A percentile compares a stretch with the other conserved stretches of the same genome.
phyloP scores from a whole-genome alignment of 1,140 invertebrate species.

The Stegodyphus mimosarum region DNA sequence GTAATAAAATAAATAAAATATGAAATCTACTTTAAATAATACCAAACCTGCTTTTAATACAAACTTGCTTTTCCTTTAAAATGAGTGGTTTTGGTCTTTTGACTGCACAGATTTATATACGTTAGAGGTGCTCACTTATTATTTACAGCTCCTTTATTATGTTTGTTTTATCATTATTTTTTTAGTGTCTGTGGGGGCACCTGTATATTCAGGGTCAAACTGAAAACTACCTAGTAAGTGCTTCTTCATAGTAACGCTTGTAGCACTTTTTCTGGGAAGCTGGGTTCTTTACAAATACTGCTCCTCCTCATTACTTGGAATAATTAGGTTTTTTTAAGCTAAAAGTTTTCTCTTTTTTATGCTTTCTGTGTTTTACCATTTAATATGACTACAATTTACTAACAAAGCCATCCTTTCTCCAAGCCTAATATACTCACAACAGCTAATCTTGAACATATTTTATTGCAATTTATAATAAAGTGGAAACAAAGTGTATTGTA shows the following conservation, averaged over 20 bases:
- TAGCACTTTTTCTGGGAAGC: conserved; percentile 7
- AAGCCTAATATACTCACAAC: too few species aligned
- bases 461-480: not conserved
- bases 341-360: not conserved
- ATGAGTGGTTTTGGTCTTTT: conserved; percentile 1
- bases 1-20: not conserved
- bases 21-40: not conserved
- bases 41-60: not conserved
- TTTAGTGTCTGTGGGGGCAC: conserved; percentile 59
- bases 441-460: not conserved
- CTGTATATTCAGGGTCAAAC: conserved; percentile 61
- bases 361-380: not conserved
- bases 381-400: not conserved
- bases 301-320: too few species aligned
- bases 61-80: conserved; percentile 1
- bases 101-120: not conserved
- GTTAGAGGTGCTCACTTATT: conserved; percentile 14
- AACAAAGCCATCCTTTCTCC: not conserved
- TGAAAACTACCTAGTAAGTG: conserved; percentile 58
- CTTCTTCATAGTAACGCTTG: conserved; percentile 39
- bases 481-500: too few species aligned
- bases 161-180: conserved; percentile 48
- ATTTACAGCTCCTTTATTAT: conserved; percentile 25
- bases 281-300: not conserved
- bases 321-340: too few species aligned